Conservation (phyloP, 2,113 vertebrate genomes). For the Cyanistes caeruleus region DNA sequence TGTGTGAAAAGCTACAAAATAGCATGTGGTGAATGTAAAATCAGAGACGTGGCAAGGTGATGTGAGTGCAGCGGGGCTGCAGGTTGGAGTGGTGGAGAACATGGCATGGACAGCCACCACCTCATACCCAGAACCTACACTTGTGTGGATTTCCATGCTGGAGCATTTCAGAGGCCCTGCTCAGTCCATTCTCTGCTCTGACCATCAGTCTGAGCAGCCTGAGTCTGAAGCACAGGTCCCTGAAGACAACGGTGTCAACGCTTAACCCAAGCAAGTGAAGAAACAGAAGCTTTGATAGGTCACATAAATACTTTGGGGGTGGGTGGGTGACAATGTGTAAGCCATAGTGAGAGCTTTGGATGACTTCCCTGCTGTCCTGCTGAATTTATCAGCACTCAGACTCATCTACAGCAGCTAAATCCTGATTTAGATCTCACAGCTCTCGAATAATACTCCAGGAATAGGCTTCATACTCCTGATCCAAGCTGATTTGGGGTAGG, state of each 20-base stretch:
- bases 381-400: not conserved
- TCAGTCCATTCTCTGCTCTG: not conserved
- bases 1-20: not conserved
- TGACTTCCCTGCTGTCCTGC: not conserved
- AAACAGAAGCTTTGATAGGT: not conserved
- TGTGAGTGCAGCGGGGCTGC: not conserved
- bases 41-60: not conserved
- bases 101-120: not conserved
- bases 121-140: not conserved
- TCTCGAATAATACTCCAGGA: not conserved
- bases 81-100: not conserved
- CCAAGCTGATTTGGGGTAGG: not conserved
- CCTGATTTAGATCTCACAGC: fast-evolving
- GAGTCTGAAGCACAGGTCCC: not conserved
- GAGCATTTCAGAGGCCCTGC: not conserved
- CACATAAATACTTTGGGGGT: not conserved
- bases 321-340: slow-evolving; percentile 34
- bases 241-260: fast-evolving
- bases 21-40: not conserved
- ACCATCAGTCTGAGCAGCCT: not conserved
- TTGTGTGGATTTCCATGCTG: not conserved
- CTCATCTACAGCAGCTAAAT: not conserved
- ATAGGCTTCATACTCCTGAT: not conserved
- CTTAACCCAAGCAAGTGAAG: not conserved
- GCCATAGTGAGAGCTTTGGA: not conserved